Base-by-base conservation (phyloP, 2,888 invertebrate genomes). In the Zygaena filipendulae region DNA sequence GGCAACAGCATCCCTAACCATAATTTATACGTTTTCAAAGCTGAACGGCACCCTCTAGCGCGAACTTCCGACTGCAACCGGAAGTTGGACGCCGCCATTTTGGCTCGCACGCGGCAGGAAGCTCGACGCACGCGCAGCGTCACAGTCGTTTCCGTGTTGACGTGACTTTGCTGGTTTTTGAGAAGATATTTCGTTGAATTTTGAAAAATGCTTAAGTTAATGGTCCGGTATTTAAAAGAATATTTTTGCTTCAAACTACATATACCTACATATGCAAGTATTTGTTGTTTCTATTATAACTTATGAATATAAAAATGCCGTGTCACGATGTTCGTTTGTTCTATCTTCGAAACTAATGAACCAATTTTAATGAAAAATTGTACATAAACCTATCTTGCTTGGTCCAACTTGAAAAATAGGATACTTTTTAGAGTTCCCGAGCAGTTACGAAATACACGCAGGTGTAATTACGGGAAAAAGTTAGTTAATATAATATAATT, bases 101-200 rank as follows among this genome's bases (percentile, higher is more conserved):
- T 77, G 75, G 57, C 57, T 54, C 56, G 61, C 72, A 75, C 75
- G 75, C 67, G 74, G 63, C 74, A 59, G 74, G 75, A 75, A 69
- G 62, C 52, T 43, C 39, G 52, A 49, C 75, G 74, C 77, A 69
- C 75, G 74, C 75, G 74, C 74, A 72, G 39, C 52, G 49, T 59
- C 59, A 51, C 51, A 51, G 66, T 66, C 63, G 67, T 62, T 62
- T 74, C 77, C 75, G 61, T 32, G 52, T 52, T 43, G 41, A 52
- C 56, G 54, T 60, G 59, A 62, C 55, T 57, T 55, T 49, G 56
- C 58, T 43, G 7, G 51, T 55, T 69, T 68, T 61, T 58, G 54
- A 63, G 63, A 60, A 64, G 67, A 67, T 64, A 60, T 66, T 69
- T 59, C 50, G 53, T 52, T 47, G 31, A 52, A 50, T 56, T 59